phyloP scores from a whole-genome alignment of 92 coral and sea anemone species.

The Epizoanthus rinbou region DNA sequence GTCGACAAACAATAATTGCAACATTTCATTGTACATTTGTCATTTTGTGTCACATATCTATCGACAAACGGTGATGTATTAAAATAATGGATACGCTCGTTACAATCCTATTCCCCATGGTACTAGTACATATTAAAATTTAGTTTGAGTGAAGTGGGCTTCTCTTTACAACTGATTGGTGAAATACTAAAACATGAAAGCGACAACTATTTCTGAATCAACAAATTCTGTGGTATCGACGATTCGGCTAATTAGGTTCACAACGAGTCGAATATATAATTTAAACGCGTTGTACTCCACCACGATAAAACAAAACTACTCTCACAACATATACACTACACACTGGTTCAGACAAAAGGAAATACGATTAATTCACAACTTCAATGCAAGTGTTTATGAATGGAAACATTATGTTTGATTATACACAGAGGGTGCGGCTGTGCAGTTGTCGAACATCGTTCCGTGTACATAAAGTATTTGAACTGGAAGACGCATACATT shows the following conservation, averaged over 20 bases:
- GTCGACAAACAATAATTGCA: slow-evolving; percentile 18
- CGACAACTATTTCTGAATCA: slow-evolving; percentile 22
- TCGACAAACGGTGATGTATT: too few species aligned
- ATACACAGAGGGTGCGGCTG: slow-evolving; percentile 17
- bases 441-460: background rate
- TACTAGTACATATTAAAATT: background rate
- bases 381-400: background rate
- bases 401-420: slow-evolving; percentile 9
- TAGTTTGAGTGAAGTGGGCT: background rate
- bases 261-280: background rate
- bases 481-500: slow-evolving; percentile 1
- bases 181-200: background rate
- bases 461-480: background rate
- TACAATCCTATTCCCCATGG: background rate
- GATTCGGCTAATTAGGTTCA: background rate
- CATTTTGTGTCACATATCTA: too few species aligned
- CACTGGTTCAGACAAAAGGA: background rate
- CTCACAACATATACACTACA: background rate
- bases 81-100: background rate
- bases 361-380: too few species aligned
- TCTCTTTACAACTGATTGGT: background rate
- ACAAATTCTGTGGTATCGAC: slow-evolving; percentile 18
- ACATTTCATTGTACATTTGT: background rate
- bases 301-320: background rate
- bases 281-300: background rate